These are phyloP conservation scores for Furcula furcula DNA, from an alignment of 2,888 invertebrate species.

Conservation along the genomic window DNA sequence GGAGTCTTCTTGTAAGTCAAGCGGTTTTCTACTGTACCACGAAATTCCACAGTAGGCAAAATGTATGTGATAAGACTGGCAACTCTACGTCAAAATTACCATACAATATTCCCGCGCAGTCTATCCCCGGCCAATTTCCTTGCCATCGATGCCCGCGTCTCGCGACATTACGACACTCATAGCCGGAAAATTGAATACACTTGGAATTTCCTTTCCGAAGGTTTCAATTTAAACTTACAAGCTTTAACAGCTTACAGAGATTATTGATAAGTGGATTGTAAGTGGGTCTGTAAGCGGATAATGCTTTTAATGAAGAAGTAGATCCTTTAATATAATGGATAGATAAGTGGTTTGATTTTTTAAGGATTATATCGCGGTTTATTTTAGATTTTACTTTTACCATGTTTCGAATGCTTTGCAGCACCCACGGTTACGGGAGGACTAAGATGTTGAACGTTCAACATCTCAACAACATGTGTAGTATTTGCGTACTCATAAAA, in stretches of 20 bases:
- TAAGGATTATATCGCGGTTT: no score
- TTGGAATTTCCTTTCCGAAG: slow-evolving; percentile 21
- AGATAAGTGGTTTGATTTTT: no score
- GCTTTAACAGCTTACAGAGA: slow-evolving; percentile 4
- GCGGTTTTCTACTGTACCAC: no score
- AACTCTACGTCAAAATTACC: slow-evolving; percentile 6
- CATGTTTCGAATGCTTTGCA: no score
- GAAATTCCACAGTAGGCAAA: no score
- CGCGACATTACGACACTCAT: slow-evolving; percentile 17
- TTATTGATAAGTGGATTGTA: slow-evolving; percentile 23
- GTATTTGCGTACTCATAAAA: no score
- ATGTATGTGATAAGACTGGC: slow-evolving; percentile 1
- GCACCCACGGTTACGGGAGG: no score
- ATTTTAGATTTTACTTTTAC: no score
- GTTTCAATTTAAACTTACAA: slow-evolving; percentile 24
- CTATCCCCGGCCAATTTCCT: slow-evolving; percentile 24
- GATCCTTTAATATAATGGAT: no score
- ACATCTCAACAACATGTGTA: no score
- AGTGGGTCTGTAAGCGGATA: slow-evolving; percentile 9
- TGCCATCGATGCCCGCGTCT: slow-evolving; percentile 16
- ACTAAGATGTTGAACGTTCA: no score
- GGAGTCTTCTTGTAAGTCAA: no score
- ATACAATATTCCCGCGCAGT: slow-evolving; percentile 1
- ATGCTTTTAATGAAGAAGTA: slow-evolving; percentile 17
- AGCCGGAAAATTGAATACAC: slow-evolving; percentile 23